A percentile compares a stretch with the other conserved stretches of the same genome.
Conservation (phyloP, 1,140 invertebrate species). For the Batillaria attramentaria region DNA sequence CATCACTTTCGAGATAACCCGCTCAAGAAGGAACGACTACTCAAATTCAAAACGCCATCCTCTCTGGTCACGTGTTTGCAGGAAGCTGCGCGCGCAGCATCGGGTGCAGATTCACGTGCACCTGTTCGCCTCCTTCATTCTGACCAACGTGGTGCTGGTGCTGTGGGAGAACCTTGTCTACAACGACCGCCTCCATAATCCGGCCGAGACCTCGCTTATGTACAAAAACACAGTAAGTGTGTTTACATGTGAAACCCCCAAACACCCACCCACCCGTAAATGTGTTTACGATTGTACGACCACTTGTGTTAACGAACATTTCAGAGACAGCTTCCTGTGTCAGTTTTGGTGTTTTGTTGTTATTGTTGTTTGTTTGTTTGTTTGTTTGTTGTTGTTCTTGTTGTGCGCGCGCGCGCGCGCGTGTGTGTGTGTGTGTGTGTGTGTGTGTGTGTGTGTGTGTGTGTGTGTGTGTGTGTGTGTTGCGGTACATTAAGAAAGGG, state of each 20-base stretch:
- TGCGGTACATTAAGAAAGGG: no score
- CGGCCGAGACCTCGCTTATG: conserved; percentile 44
- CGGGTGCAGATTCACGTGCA: conserved; percentile 75
- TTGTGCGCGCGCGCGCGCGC: neutral
- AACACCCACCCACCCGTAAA: neutral
- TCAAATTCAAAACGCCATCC: neutral
- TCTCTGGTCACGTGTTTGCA: conserved; percentile 18
- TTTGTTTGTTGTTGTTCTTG: no score
- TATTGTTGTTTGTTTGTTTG: no score
- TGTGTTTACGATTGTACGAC: no score
- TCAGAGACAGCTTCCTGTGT: no score
- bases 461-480: conserved; percentile 14
- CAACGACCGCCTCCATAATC: conserved; percentile 60
- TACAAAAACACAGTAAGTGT: conserved; percentile 41
- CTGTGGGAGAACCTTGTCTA: conserved; percentile 72
- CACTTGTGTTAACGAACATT: no score
- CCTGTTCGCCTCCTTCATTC: conserved; percentile 74
- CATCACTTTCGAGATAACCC: no score
- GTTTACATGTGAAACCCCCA: neutral
- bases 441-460: conserved; percentile 13
- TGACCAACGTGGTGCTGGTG: conserved; percentile 71
- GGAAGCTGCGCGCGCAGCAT: conserved; percentile 53
- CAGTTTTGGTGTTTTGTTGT: no score
- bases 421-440: neutral
- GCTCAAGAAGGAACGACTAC: neutral